Conservation (phyloP, 2,113 vertebrate genomes). For the Oophaga pumilio region DNA sequence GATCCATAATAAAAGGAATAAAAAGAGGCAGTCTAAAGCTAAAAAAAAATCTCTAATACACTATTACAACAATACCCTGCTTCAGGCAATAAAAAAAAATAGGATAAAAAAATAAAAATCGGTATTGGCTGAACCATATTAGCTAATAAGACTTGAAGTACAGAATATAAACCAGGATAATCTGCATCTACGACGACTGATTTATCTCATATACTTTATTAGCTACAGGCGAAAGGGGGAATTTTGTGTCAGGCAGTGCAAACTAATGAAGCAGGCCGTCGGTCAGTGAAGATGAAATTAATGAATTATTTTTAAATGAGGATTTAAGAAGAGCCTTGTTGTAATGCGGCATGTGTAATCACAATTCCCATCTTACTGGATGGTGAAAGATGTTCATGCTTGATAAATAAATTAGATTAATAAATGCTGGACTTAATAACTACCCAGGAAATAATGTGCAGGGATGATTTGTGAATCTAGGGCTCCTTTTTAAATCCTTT, state of each 20-base stretch:
- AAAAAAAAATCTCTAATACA: not conserved
- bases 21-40: not conserved
- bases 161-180: not conserved
- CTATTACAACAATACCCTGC: not conserved
- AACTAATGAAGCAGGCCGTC: conserved; percentile 23
- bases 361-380: not conserved
- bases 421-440: conserved; percentile 9
- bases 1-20: not conserved
- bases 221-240: not conserved
- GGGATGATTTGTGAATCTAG: conserved; percentile 32
- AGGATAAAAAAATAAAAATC: not conserved
- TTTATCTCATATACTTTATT: not conserved
- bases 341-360: conserved; percentile 12
- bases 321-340: conserved; percentile 6
- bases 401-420: conserved; percentile 44
- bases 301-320: conserved; percentile 19
- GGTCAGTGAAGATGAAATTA: conserved; percentile 7
- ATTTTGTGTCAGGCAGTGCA: not conserved
- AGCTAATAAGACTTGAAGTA: not conserved
- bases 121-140: not conserved
- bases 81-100: not conserved
- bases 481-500: not conserved
- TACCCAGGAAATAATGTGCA: not conserved
- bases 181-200: not conserved
- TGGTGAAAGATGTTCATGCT: conserved; percentile 8